Base-by-base conservation (phyloP, 2,797 vertebrate species). In the Limnodromus scolopaceus region DNA sequence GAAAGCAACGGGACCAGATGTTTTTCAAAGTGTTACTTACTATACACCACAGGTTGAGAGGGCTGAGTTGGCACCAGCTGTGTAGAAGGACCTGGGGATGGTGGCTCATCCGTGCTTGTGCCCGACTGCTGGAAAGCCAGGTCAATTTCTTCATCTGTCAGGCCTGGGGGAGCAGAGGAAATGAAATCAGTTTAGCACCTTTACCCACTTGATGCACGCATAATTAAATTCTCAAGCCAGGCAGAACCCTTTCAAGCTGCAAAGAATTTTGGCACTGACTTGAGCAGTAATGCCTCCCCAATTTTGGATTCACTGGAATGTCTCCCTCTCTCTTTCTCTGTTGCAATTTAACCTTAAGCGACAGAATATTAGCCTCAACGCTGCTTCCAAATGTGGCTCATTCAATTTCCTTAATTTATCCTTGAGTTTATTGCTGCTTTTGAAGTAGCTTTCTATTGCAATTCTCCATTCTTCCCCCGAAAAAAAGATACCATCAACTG, bases 101-200 rank as follows among this genome's bases (percentile, higher is more conserved):
- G 96, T 2, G 98, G 97, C 89, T 99, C 99, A 5, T 99, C 99
- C 3, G 98, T 94, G 91, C 98, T 97, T 1, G 97, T 98, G 93
- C 99, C 99, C 0, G 99, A 99, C 94, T 99, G 99, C 98, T 99
- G 99, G 97, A 99, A 98, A 68, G 99, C 99, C 98, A 99, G 93
- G 72, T 99, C 99, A n/a, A 99, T 98, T 97, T 99, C 99, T 87
- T 99, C 99, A 96, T 99, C 99, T 1, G 99, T 99, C 98, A 99
- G 98, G 93, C 99, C 99, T 99, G 97, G 81, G 93, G 82, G 89
- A 96, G 93, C 95, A 97, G 75, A 97, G 95, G 92, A 98, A 94
- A 97, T 17, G 74, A 95, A 22, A 76, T 48, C 90, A 90, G 76
- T 96, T 98, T 96, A 97, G 96, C 74, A 76, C 93, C 92, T 97